Evolutionary conservation across 2,888 invertebrate genomes (phyloP).

Genomic region (Melikaiella ostensackeni): DNA sequence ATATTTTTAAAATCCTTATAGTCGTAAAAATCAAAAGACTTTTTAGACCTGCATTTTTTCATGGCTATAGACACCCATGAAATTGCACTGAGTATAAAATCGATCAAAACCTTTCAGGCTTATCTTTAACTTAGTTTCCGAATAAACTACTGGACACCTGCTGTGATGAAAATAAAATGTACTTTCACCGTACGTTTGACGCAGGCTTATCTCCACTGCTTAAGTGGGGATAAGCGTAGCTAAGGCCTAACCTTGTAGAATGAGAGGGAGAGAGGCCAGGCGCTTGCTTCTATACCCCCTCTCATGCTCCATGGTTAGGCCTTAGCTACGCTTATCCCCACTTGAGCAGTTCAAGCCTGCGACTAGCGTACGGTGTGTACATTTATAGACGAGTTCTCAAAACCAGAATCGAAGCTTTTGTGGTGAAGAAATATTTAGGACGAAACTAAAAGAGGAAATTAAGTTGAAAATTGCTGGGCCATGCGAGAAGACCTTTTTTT

Average conservation of each 20-base stretch:
- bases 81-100: neutral
- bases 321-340: too few species aligned
- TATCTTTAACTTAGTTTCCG: too few species aligned
- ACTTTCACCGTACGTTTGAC: too few species aligned
- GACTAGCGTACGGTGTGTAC: too few species aligned
- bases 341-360: too few species aligned
- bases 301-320: too few species aligned
- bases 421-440: neutral
- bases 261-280: too few species aligned
- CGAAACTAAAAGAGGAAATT: neutral
- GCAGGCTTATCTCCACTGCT: too few species aligned
- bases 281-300: too few species aligned
- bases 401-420: neutral
- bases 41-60: neutral
- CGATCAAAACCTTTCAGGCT: neutral
- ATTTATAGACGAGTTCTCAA: neutral
- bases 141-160: neutral
- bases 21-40: neutral
- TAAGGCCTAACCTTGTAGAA: too few species aligned
- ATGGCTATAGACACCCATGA: neutral
- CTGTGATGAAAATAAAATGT: too few species aligned
- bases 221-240: too few species aligned
- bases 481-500: neutral
- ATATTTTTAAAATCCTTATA: neutral
- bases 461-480: neutral